Conservation (phyloP, 1,140 invertebrate species). For the Choristoneura fumiferana region DNA sequence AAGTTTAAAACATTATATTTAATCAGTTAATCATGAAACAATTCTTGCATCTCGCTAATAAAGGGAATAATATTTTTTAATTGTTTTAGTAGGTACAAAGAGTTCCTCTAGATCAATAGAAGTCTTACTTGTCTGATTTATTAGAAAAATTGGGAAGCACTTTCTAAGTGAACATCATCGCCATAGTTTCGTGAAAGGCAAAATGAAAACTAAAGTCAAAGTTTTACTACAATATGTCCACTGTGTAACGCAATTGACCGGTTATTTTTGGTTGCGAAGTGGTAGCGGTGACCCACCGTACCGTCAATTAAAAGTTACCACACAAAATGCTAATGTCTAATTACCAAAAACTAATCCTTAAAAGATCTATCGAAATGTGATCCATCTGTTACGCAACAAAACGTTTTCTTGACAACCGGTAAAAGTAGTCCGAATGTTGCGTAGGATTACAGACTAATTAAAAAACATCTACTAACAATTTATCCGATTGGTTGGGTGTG, state of each 20-base stretch:
- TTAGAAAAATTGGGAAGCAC: no score
- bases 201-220: not conserved
- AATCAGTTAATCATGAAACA: no score
- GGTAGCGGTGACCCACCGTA: constrained; percentile 5
- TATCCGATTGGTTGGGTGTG: not conserved
- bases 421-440: constrained; percentile 51
- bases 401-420: constrained; percentile 35
- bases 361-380: constrained; percentile 67
- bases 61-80: no score
- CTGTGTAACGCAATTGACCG: constrained; percentile 12
- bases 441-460: constrained; percentile 40
- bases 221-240: not conserved
- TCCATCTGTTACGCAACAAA: constrained; percentile 50
- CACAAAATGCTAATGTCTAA: constrained; percentile 64
- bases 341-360: constrained; percentile 61
- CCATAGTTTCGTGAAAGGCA: not conserved
- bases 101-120: no score
- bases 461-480: not conserved
- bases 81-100: no score
- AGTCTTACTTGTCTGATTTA: no score
- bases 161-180: no score
- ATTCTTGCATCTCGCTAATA: no score
- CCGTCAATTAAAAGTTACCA: constrained; percentile 37
- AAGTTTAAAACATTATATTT: no score
- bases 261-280: constrained; percentile 1